Conservation (phyloP, 2,888 invertebrate genomes). For the Hypomecis atomaria region DNA sequence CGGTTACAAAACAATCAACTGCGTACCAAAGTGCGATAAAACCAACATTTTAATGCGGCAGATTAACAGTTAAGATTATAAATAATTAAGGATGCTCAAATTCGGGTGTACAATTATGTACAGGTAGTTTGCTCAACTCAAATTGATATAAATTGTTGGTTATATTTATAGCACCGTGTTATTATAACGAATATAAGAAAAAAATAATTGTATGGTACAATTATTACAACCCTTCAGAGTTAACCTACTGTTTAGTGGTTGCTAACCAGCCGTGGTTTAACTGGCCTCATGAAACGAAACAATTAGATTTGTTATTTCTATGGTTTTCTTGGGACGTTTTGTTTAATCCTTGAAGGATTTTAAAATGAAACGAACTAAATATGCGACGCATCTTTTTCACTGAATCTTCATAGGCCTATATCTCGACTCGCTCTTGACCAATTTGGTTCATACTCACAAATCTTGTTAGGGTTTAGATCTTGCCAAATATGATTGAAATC, state of each 20-base stretch:
- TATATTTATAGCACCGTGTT: conserved; percentile 47
- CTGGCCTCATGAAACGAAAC: conserved; percentile 42
- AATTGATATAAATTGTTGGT: conserved; percentile 59
- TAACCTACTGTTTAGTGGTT: conserved; percentile 32
- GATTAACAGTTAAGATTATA: conserved; percentile 50
- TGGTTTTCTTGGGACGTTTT: conserved; percentile 6
- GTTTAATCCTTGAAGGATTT: no score
- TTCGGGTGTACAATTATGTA: conserved; percentile 54
- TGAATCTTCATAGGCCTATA: no score
- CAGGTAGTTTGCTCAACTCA: conserved; percentile 49
- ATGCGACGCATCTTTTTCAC: no score
- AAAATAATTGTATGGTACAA: conserved; percentile 38
- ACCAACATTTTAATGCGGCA: conserved; percentile 26
- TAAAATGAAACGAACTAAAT: no score
- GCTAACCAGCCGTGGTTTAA: conserved; percentile 30
- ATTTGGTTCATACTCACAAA: no score
- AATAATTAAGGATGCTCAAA: conserved; percentile 53
- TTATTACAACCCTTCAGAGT: conserved; percentile 44
- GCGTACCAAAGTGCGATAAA: conserved; percentile 13
- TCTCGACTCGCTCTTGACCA: no score
- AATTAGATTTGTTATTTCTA: conserved; percentile 37
- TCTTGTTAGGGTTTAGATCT: no score
- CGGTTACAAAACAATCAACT: conserved; percentile 11
- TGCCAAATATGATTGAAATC: no score
- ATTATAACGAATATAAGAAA: conserved; percentile 52